Conservation (phyloP, 2,888 invertebrate genomes). For the Cordylochernes scorpioides region DNA sequence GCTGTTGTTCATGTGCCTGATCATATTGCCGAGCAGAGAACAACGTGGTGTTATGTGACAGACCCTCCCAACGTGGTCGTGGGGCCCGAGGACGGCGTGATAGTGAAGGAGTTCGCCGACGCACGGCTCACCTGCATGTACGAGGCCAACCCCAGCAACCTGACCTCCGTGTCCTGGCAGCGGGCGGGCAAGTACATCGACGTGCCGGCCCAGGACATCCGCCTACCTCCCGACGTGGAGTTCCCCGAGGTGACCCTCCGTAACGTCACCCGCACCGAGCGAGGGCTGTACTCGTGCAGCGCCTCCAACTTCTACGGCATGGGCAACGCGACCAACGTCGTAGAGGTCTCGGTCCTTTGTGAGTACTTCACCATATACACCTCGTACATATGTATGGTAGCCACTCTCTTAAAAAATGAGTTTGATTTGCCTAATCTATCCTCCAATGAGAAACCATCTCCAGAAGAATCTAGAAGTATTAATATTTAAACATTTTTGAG, state of each 20-base stretch:
- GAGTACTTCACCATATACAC: no score
- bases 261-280: constrained; percentile 12
- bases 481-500: no score
- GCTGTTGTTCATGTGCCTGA: no score
- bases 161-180: constrained; percentile 13
- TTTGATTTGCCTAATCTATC: no score
- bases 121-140: constrained; percentile 14
- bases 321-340: constrained; percentile 12
- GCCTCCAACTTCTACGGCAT: constrained; percentile 13
- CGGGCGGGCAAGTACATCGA: constrained; percentile 9
- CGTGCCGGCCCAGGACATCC: constrained; percentile 5
- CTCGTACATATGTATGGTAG: no score
- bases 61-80: constrained; percentile 14
- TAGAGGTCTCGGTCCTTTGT: constrained; percentile 14
- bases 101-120: constrained; percentile 12
- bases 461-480: no score
- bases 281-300: constrained; percentile 13
- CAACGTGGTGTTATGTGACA: no score
- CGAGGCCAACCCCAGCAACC: constrained; percentile 13
- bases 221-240: constrained; percentile 4
- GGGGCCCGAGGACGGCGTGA: constrained; percentile 13
- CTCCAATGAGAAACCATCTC: no score
- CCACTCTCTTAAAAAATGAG: no score
- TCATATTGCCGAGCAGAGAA: no score
- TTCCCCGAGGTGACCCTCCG: constrained; percentile 13